These are phyloP conservation scores for Lepus oiostolus DNA, from an alignment of 2,797 vertebrate genomes.

Conservation along the genomic window DNA sequence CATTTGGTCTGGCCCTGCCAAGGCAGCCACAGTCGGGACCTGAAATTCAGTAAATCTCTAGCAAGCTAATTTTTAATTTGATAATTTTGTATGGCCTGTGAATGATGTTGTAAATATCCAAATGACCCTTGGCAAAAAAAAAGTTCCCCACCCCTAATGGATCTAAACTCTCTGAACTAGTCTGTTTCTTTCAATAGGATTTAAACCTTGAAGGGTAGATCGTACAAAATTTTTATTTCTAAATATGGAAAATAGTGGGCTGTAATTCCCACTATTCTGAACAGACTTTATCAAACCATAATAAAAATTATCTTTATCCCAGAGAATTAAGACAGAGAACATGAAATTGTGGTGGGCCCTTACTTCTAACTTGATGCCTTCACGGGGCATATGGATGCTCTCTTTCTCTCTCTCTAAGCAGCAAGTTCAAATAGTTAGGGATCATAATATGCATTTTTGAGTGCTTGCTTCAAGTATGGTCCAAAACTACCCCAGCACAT, in stretches of 20 bases:
- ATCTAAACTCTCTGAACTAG: conserved; percentile 1
- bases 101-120: no score
- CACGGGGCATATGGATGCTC: fast-evolving
- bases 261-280: conserved; percentile 53
- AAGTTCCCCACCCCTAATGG: not conserved
- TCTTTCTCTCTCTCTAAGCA: not conserved
- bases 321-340: conserved; percentile 9
- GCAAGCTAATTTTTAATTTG: no score
- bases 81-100: no score
- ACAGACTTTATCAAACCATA: not conserved
- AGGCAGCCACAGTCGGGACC: no score
- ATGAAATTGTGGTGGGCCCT: not conserved
- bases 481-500: not conserved
- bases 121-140: no score
- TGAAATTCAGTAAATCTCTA: no score
- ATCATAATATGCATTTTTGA: not conserved
- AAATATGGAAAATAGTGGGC: not conserved
- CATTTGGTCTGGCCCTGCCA: no score
- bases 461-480: not conserved
- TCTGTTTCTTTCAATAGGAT: not conserved
- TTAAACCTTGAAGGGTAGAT: not conserved
- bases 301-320: conserved; percentile 18
- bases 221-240: conserved; percentile 1
- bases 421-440: not conserved
- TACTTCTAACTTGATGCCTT: not conserved